Evolutionary conservation across 1,140 invertebrate genomes (phyloP).

Genomic region (Brachionus rotundiformis): DNA sequence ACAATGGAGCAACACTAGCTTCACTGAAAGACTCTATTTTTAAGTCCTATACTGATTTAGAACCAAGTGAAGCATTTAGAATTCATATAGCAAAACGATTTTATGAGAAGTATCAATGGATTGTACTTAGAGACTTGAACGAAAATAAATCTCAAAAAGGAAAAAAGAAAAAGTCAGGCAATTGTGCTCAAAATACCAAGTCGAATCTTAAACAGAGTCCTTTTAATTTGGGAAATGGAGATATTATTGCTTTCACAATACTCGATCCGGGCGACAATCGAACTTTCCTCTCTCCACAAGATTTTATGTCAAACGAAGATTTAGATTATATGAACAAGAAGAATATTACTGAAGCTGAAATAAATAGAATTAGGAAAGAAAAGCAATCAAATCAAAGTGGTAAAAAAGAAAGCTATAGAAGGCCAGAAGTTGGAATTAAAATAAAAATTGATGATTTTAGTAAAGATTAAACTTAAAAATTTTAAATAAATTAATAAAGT

Average conservation of each 20-base stretch:
- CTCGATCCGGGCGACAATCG: background rate
- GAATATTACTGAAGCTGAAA: conserved; percentile 17
- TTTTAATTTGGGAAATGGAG: conserved; percentile 27
- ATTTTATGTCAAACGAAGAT: conserved; percentile 44
- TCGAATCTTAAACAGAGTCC: conserved; percentile 23
- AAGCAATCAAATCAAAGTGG: background rate
- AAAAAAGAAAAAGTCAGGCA: conserved; percentile 42
- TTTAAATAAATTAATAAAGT: background rate
- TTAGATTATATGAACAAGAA: conserved; percentile 21
- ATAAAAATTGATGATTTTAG: conserved; percentile 58
- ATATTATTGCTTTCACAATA: conserved; percentile 11
- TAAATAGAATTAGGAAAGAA: conserved; percentile 15
- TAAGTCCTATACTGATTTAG: background rate
- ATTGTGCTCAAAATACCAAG: background rate
- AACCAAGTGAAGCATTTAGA: background rate
- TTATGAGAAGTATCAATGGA: conserved; percentile 9
- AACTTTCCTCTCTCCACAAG: background rate
- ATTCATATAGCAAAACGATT: conserved; percentile 30
- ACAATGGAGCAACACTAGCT: conserved; percentile 12
- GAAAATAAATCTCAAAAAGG: background rate
- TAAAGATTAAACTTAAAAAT: conserved; percentile 8
- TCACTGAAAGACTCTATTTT: conserved; percentile 29
- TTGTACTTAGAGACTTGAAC: background rate
- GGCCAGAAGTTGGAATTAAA: conserved; percentile 56
- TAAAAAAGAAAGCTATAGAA: conserved; percentile 13